A percentile compares a stretch with the other conserved stretches of the same genome.
These are phyloP conservation scores for Acrobasis suavella DNA, from an alignment of 2,888 invertebrate genomes.

Conservation along the genomic window DNA sequence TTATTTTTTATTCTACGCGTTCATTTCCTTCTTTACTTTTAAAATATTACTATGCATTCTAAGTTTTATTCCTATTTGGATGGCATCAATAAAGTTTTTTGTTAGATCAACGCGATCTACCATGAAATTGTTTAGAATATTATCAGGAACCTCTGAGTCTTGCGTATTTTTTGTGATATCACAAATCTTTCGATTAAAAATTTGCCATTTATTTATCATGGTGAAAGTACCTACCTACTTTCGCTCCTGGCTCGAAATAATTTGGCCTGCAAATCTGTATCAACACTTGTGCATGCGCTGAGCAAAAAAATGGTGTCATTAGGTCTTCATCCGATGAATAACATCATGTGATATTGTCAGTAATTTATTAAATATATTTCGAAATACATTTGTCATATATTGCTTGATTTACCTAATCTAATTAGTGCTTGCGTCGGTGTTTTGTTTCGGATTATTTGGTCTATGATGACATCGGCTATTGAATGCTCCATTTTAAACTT, in stretches of 20 bases:
- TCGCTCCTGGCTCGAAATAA: conserved; percentile 58
- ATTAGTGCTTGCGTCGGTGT: conserved; percentile 25
- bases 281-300: conserved; percentile 54
- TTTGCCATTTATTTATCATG: conserved; percentile 47
- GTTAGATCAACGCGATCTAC: conserved; percentile 3
- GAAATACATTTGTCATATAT: conserved; percentile 31
- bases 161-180: conserved; percentile 18
- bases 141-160: not conserved
- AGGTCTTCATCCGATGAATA: conserved; percentile 60
- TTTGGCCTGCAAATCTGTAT: conserved; percentile 68
- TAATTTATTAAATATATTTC: conserved; percentile 40
- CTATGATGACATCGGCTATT: conserved; percentile 15
- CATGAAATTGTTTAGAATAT: conserved; percentile 8
- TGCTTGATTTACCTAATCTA: conserved; percentile 28
- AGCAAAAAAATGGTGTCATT: conserved; percentile 68
- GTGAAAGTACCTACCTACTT: conserved; percentile 70
- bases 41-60: not conserved
- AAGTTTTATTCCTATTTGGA: not conserved
- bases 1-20: conserved; percentile 26
- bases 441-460: conserved; percentile 14
- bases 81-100: not conserved
- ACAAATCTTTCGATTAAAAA: conserved; percentile 42
- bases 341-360: conserved; percentile 48
- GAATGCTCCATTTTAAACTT: not conserved
- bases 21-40: conserved; percentile 30